A percentile compares a stretch with the other conserved stretches of the same genome.
These are phyloP conservation scores for Lineus longissimus DNA, from an alignment of 1,140 invertebrate species.

Conservation along the genomic window DNA sequence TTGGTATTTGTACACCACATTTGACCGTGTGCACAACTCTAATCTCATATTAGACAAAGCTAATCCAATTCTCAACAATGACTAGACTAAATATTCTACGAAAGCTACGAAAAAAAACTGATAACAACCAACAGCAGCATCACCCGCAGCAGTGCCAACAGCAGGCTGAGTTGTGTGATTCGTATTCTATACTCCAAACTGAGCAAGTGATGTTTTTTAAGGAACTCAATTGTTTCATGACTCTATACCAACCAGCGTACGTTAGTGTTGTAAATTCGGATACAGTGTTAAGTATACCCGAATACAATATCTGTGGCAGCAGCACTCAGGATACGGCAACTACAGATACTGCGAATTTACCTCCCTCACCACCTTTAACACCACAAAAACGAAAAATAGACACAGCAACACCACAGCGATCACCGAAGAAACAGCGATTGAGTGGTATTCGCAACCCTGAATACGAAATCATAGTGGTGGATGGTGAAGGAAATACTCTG, in stretches of 20 bases:
- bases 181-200: background rate
- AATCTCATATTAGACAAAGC: background rate
- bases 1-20: too few relatives aligned
- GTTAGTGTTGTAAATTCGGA: background rate
- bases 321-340: background rate
- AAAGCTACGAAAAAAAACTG: conserved; percentile 3
- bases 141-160: background rate
- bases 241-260: background rate
- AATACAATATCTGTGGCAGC: too few relatives aligned
- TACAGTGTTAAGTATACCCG: background rate
- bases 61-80: background rate
- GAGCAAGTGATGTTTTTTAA: conserved; percentile 6
- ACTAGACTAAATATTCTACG: conserved; percentile 1
- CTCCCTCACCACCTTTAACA: background rate
- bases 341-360: background rate
- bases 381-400: background rate
- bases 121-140: background rate
- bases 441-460: background rate
- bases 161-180: background rate
- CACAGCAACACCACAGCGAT: background rate
- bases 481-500: background rate
- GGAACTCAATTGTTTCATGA: conserved; percentile 3
- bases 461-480: conserved; percentile 5
- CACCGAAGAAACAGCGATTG: background rate
- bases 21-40: background rate